Base-by-base conservation (phyloP, 2,797 vertebrate species). In the Artibeus jamaicensis region DNA sequence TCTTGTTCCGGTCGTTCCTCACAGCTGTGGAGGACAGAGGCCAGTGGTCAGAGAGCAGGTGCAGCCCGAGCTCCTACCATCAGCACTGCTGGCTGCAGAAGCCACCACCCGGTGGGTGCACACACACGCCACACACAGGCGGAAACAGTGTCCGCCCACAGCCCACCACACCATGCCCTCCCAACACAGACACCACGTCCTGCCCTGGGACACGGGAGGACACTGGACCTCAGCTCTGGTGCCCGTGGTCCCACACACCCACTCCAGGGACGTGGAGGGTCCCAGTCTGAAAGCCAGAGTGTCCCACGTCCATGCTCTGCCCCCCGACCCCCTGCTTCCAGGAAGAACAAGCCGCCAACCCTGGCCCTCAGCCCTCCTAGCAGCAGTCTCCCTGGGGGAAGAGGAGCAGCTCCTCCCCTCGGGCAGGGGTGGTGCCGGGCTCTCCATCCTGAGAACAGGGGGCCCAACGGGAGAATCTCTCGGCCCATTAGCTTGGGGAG, bases 1-100 rank as follows among this genome's bases (percentile, higher is more conserved):
- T 99, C 98, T 99, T 99, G 98, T 99, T 99, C 90, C 99, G 98
- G 98, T 99, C 99, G 0, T 99, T 99, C 96, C 99, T 99, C 98
- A 99, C 99, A 5, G 99, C 99, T 99, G 96, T 15, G 89, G 81
- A 53, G 70, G 68, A 3, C 90, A 88, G 18, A 53, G 78, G 46
- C 81, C 19, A 10, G 37, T 4, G 34, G 86, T 89, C 16, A 93
- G 70, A 0, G 8, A 70, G 91, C 34, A 16, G 7, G 50, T 24
- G 21, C 9, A 5, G 44, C 68, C 37, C 0, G 4, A 65, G 76
- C 46, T 24, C 76, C 93, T 78, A 85, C 77, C 70, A 44, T 46
- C 88, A 34, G 91, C 84, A 46, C 62, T 2, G 16, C 24, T 42
- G 32, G 87, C 59, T 67, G 50, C 67, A 39, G 50, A 81, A 26